Base-by-base conservation (phyloP, 2,888 invertebrate species). In the Coelogynopora nodosa region DNA sequence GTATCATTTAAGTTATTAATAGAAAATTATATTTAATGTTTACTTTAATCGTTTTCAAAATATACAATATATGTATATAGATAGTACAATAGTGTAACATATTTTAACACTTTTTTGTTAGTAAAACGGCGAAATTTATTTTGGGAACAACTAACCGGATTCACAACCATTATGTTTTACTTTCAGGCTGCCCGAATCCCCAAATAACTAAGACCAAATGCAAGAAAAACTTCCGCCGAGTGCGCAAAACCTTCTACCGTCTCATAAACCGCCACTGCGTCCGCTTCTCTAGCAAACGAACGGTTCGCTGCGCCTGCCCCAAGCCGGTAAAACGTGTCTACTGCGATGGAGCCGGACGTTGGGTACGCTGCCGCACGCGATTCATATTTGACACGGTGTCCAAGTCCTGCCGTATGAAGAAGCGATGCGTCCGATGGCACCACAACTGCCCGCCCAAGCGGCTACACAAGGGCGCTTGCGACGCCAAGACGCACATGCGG, bases 241-340 rank as follows among this genome's bases (percentile, higher is more conserved):
- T 84, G 1, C 28, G 82, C 0, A 23, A 74, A 84, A 84, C 67
- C 26, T 23, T 28, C 26, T 86, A 82, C 28, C 86, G 81, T 29
- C 82, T 86, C 23, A 86, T 86, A 29, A 80, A 82, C n/a, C 67
- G 27, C 10, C 80, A 86, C 30, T 86, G 86, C 84, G 86, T 86
- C 26, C 13, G 30, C 26, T 82, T 82, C 23, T 0, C 80, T 0
- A 30, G 29, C 23, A 13, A 26, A 5, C 27, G 31, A 23, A 27
- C 26, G 2, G 31, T 30, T 29, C 74, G 86, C 18, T 86, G 86
- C 28, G 27, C 86, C 2, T 86, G 86, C 84, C 86, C 86, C 23
- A 23, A 13, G 30, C 86, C 86, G 23, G 26, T 86, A 0, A 74
- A 29, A 26, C 80, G 86, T n/a, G 31, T 86, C 13, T 86, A 86